Base-by-base conservation (phyloP, 2,797 vertebrate genomes). In the Lutjanus campechanus region DNA sequence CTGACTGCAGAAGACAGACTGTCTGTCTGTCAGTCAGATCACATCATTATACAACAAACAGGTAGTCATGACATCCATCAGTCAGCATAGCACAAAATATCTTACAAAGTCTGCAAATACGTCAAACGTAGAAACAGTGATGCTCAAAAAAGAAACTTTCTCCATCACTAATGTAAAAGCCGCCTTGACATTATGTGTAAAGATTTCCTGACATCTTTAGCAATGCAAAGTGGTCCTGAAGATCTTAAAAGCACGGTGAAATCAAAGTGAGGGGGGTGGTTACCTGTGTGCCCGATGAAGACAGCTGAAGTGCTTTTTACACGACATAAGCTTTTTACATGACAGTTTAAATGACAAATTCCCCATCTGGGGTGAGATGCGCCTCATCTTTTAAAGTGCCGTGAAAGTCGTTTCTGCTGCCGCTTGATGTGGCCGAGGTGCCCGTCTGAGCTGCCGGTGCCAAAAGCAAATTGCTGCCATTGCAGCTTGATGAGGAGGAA, bases 401-500 rank as follows among this genome's bases (percentile, higher is more conserved):
- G 10, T 11, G 58, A 72, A 79, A 82, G 79, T 73, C 36, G 62
- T 72, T 79, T 58, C 16, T 2, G 65, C 41, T 1, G 59, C 4
- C 8, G 29, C 54, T 61, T 2, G 63, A 76, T 13, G 81, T 41
- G 76, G 78, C 73, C 59, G 71, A 63, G 75, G 65, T 29, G 73
- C 25, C 53, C 53, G 51, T 43, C 67, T 12, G 44, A 76, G 82
- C 69, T 0, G 73, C 77, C 73, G 10, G 68, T 7, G 79, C 83
- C 83, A 65, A 71, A 69, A 84, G 83, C 79, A 87, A 88, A 88
- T 79, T 76, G 79, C 81, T 74, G 74, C 85, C 79, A 78, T 74
- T 64, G 83, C 71, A 60, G 86, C 82, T 71, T 67, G 79, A 90
- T 85, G 87, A 81, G 79, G 76, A 84, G 77, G 69, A 75, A 77